phyloP scores from a whole-genome alignment of 1,140 invertebrate species.

The Zaprionus capensis region DNA sequence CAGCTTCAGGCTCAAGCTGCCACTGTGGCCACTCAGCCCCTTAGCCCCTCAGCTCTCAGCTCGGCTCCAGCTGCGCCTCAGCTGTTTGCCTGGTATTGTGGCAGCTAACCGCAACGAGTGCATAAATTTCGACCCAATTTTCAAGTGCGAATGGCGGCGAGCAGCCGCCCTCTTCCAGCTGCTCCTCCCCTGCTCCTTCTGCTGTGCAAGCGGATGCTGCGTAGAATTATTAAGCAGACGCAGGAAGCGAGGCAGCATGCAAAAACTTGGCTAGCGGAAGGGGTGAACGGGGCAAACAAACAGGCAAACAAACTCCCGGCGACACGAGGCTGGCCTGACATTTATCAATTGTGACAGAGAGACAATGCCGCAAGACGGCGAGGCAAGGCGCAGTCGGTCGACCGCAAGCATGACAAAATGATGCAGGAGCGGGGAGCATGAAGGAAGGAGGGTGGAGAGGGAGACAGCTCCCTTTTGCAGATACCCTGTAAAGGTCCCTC shows the following conservation, averaged over 20 bases:
- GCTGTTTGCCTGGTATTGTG: constrained; percentile 57
- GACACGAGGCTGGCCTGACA: constrained; percentile 62
- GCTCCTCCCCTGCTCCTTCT: too few relatives aligned
- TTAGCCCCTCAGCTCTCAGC: too few relatives aligned
- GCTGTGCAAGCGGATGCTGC: constrained; percentile 62
- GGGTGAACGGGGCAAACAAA: constrained; percentile 33
- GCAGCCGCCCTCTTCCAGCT: constrained; percentile 1
- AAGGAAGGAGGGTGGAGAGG: background rate
- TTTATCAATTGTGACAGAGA: constrained; percentile 80
- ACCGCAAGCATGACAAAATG: constrained; percentile 78
- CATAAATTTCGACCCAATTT: constrained; percentile 82
- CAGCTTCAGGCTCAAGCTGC: background rate
- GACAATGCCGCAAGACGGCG: constrained; percentile 61
- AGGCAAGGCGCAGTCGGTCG: constrained; percentile 7
- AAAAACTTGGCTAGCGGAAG: constrained; percentile 66
- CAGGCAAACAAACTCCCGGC: constrained; percentile 39
- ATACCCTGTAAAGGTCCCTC: background rate
- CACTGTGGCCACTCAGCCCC: background rate
- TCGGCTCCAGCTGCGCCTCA: constrained; percentile 30
- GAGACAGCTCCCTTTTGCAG: background rate
- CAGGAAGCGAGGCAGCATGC: constrained; percentile 37
- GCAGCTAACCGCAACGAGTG: constrained; percentile 68
- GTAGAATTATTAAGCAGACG: constrained; percentile 69
- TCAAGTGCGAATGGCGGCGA: constrained; percentile 76
- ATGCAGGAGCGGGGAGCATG: constrained; percentile 55